Percentiles rank a stretch among this genome's conserved stretches.
These are phyloP conservation scores for Cyprinodon variegatus DNA, from an alignment of 2,113 vertebrate species.

Conservation along the genomic window DNA sequence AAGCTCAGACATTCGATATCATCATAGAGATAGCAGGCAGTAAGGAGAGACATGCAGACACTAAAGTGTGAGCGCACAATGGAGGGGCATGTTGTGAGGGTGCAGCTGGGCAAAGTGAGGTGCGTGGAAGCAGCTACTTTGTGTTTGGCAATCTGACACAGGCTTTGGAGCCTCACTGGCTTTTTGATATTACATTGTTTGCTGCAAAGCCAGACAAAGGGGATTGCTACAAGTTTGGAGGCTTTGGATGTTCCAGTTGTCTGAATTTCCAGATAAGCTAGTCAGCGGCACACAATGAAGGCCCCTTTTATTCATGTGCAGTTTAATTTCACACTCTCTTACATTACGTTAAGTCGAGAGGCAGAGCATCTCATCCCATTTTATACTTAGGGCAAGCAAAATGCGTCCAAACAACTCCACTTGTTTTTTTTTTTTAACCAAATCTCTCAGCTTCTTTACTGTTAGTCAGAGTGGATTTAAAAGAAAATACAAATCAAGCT, in stretches of 20 bases:
- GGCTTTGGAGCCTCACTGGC: conserved; percentile 74
- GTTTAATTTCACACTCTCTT: conserved; percentile 85
- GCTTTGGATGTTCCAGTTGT: conserved; percentile 84
- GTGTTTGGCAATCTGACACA: conserved; percentile 75
- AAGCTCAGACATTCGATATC: conserved; percentile 36
- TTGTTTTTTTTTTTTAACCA: conserved; percentile 59
- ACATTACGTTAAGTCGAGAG: conserved; percentile 82
- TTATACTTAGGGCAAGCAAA: conserved; percentile 77
- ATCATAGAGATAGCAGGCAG: conserved; percentile 24
- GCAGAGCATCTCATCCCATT: conserved; percentile 82
- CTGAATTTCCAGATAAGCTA: conserved; percentile 83
- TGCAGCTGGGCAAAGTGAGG: conserved; percentile 32
- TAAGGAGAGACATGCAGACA: conserved; percentile 33
- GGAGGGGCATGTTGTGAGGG: conserved; percentile 34
- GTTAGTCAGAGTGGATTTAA: conserved; percentile 48
- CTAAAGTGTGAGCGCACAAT: conserved; percentile 20
- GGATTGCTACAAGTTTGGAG: conserved; percentile 81
- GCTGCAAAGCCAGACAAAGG: conserved; percentile 78
- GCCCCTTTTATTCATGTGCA: conserved; percentile 74
- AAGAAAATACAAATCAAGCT: conserved; percentile 83
- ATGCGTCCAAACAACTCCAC: conserved; percentile 79
- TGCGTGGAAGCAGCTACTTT: conserved; percentile 63
- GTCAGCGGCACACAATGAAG: conserved; percentile 74
- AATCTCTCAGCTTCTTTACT: conserved; percentile 25
- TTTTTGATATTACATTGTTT: conserved; percentile 81